Base-by-base conservation (phyloP, 1,140 invertebrate species). In the Lepidostoma basale region DNA sequence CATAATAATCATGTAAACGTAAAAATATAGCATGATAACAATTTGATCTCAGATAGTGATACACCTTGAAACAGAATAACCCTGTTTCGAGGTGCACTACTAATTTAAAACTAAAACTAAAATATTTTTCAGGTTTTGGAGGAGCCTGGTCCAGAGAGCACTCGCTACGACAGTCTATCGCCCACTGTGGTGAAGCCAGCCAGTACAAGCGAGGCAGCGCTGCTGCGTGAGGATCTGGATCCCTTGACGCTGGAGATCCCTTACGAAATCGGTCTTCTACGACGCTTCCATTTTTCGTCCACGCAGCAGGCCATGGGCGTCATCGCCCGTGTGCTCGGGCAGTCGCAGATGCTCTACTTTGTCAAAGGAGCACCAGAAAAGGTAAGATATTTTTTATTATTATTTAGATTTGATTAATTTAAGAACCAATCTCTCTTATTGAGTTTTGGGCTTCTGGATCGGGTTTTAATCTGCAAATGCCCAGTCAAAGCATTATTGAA, bases 361-460 rank as follows among this genome's bases (percentile, higher is more conserved):
- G 90, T 91, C 49, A 97, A 98, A 81, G 95, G 95, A 6, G 93
- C 95, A 22, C 95, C 95, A 0, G 95, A 98, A 82, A 95, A 94
- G 85, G 91, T 97, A 40, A 23, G 23, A 1, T 44, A 44, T 8
- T 76, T 25, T 60, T 8, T 66, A 45, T 16, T 42, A n/a, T n/a
- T n/a, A n/a, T n/a, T n/a, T n/a, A n/a, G n/a, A n/a, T 58, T 25
- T 18, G 26, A 28, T 23, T 1, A 9, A 26, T 25, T 54, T 1
- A n/a, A n/a, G n/a, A n/a, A n/a, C n/a, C n/a, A n/a, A n/a, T n/a
- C n/a, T n/a, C n/a, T n/a, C n/a, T n/a, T n/a, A n/a, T n/a, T n/a
- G n/a, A n/a, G n/a, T n/a, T n/a, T n/a, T n/a, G n/a, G n/a, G n/a
- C n/a, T n/a, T n/a, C n/a, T n/a, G n/a, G n/a, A n/a, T n/a, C n/a